Conservation (phyloP, 2,888 invertebrate species). For the Ethmia dodecea region DNA sequence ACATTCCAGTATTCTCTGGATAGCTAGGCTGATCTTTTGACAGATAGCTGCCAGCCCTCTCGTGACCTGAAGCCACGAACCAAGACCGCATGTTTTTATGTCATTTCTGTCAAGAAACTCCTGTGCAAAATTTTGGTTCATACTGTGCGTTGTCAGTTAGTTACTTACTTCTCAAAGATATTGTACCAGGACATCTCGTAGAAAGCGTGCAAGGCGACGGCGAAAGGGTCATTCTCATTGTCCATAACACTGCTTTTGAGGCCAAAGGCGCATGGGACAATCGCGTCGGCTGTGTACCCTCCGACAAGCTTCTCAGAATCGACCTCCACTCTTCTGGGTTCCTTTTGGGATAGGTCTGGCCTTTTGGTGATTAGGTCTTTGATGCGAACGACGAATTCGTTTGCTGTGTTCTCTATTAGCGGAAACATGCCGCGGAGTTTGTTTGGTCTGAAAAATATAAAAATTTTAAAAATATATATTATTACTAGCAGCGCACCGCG, state of each 20-base stretch:
- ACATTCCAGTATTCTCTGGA: too few species aligned
- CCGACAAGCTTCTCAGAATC: slow-evolving; percentile 59
- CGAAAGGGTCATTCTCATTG: slow-evolving; percentile 58
- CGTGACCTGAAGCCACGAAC: too few species aligned
- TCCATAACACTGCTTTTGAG: slow-evolving; percentile 65
- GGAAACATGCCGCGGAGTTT: slow-evolving; percentile 67
- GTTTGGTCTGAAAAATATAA: slow-evolving; percentile 53
- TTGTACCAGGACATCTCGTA: slow-evolving; percentile 61
- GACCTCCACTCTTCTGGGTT: slow-evolving; percentile 27
- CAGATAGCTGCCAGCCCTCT: too few species aligned
- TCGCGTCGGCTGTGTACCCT: slow-evolving; percentile 68
- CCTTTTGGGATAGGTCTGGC: background rate
- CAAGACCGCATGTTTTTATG: too few species aligned
- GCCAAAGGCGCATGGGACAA: slow-evolving; percentile 69
- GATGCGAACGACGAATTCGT: slow-evolving; percentile 47
- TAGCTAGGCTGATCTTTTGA: too few species aligned
- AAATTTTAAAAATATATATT: too few species aligned
- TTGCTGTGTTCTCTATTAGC: slow-evolving; percentile 57
- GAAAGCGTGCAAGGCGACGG: slow-evolving; percentile 63
- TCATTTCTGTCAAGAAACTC: too few species aligned
- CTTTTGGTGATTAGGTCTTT: slow-evolving; percentile 24
- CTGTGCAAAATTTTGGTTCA: too few species aligned
- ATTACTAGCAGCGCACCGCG: too few species aligned
- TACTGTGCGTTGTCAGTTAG: too few species aligned
- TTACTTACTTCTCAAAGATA: slow-evolving; percentile 67